Evolutionary conservation across 2,888 invertebrate species (phyloP).

Genomic region (Drosophila fungiperda): DNA sequence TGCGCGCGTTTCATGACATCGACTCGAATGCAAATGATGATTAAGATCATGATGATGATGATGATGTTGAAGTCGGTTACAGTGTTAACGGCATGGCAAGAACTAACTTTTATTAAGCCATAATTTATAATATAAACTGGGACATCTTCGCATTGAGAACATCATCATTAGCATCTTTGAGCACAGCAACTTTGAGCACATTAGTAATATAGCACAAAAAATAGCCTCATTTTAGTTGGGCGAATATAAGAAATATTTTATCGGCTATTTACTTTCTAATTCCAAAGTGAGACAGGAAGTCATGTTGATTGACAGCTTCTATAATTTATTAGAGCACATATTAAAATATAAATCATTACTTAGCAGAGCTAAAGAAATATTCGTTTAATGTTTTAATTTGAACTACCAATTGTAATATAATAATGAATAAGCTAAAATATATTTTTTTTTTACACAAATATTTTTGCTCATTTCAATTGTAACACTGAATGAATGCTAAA

Average conservation of each 20-base stretch:
- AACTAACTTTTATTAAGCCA: neutral
- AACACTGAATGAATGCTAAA: neutral
- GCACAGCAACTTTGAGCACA: neutral
- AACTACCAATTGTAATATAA: neutral
- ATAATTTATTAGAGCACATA: neutral
- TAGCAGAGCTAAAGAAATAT: neutral
- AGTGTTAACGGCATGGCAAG: neutral
- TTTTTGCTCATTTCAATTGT: neutral
- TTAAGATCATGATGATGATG: slow-evolving; percentile 1
- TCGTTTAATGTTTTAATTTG: neutral
- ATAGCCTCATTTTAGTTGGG: too few species aligned
- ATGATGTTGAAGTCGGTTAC: slow-evolving; percentile 1
- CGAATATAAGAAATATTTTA: too few species aligned
- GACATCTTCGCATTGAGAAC: neutral
- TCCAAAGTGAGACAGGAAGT: too few species aligned
- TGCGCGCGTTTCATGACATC: slow-evolving; percentile 49
- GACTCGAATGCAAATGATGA: slow-evolving; percentile 25
- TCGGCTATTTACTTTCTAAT: too few species aligned
- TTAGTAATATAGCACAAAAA: neutral
- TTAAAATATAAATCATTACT: neutral
- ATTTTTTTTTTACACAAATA: neutral
- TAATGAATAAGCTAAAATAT: neutral
- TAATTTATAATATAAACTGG: neutral
- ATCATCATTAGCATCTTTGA: neutral
- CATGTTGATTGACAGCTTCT: too few species aligned